These are phyloP conservation scores for Archocentrus centrarchus DNA, from an alignment of 2,113 vertebrate species.

Conservation along the genomic window DNA sequence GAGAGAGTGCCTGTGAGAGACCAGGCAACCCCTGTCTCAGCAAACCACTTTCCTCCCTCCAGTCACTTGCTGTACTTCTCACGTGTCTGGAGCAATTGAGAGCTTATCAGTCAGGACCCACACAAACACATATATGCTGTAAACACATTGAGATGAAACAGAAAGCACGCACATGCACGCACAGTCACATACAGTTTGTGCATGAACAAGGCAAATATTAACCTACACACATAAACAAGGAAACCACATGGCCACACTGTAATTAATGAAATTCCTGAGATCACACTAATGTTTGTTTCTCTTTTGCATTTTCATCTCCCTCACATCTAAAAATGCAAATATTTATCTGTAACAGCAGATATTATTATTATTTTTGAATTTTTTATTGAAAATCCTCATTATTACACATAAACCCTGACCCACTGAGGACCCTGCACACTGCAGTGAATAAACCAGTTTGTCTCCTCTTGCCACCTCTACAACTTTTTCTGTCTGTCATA, in stretches of 20 bases:
- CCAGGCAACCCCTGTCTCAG: constrained; percentile 18
- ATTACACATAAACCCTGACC: not conserved
- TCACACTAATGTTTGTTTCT: not conserved
- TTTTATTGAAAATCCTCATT: not conserved
- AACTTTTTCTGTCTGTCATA: not conserved
- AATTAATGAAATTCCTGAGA: constrained; percentile 9
- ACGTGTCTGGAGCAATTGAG: constrained; percentile 28
- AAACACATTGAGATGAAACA: not conserved
- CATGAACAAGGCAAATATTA: constrained; percentile 18
- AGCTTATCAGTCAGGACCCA: not conserved
- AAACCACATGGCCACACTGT: not conserved
- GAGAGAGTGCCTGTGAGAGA: constrained; percentile 43
- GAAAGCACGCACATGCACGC: not conserved
- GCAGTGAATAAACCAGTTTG: constrained; percentile 15
- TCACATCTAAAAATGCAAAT: not conserved
- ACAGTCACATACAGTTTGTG: not conserved
- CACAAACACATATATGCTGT: not conserved
- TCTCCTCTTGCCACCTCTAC: not conserved
- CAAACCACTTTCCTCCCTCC: constrained; percentile 7
- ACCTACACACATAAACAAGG: not conserved
- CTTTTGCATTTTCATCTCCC: not conserved
- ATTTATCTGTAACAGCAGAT: not conserved
- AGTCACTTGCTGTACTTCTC: not conserved
- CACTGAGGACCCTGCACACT: not conserved
- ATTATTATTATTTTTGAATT: not conserved